Evolutionary conservation across 2,888 invertebrate species (phyloP), one percentile per base, ranked within the genome.

Genomic region (Drosophila quasianomalipes): DNA sequence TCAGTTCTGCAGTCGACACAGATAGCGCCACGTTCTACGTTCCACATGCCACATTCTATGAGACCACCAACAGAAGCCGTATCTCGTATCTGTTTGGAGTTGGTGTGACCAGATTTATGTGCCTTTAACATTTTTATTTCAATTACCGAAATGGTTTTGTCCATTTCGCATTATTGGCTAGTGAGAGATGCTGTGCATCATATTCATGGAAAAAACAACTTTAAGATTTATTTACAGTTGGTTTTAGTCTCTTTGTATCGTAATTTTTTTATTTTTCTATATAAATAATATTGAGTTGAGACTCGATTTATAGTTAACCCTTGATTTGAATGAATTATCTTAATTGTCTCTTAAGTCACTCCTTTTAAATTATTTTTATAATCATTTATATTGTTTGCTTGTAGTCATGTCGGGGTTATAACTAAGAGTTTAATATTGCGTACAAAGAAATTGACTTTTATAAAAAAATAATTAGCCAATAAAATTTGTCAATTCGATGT

Each of bases 101-200:
- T 64, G 47, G 22, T 9, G 26, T 47, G 26, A 9, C 30, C 31
- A 26, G 62, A 81, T 81, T 81, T 79, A 77, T 81, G 69, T 73
- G 73, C 53, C 51, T 70, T 53, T 16, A 72, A 53, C 65, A 78
- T 69, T 81, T 73, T 81, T 73, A 81, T 81, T 73, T 81, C 81
- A 81, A 79, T 79, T 79, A 81, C 79, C 60, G 14, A 73, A 77
- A 70, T 79, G 79, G 82, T 66, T 70, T 69, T 77, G 65, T 58
- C 73, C 78, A 69, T 58, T 47, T 41, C 41, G 37, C 62, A 62
- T 76, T 71, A 76, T 69, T 76, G 81, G 54, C 64, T n/a, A 10
- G 28, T 14, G 19, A 3, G 37, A 53, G 62, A 63, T 49, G 55
- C 30, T 59, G 49, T 53, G 53, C 66, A 63, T 74, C 71, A 53